Percentiles rank a stretch among this genome's conserved stretches.
These are phyloP conservation scores for Leucoma salicis DNA, from an alignment of 2,888 invertebrate species.

Conservation along the genomic window DNA sequence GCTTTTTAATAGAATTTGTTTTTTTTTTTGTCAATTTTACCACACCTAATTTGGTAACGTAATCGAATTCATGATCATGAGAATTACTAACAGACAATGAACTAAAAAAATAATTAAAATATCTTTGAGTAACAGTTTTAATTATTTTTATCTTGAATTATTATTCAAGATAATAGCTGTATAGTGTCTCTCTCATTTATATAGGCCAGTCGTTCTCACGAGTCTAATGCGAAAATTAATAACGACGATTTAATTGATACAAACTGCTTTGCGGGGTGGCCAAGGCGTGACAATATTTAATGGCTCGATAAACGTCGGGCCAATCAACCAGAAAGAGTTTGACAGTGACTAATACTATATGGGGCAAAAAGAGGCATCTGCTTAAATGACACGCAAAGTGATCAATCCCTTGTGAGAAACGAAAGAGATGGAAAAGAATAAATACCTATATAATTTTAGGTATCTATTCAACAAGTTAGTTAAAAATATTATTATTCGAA, in stretches of 20 bases:
- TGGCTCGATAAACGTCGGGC: slow-evolving; percentile 25
- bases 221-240: slow-evolving; percentile 64
- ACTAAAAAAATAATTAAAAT: no score
- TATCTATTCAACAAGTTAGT: no score
- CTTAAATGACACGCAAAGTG: slow-evolving; percentile 1
- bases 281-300: slow-evolving; percentile 34
- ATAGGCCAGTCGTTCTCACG: slow-evolving; percentile 57
- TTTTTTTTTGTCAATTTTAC: no score
- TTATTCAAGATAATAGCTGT: no score
- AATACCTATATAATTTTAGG: not conserved
- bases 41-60: no score
- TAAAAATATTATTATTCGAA: no score
- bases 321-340: slow-evolving; percentile 25
- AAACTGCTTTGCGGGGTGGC: slow-evolving; percentile 47
- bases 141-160: no score
- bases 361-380: slow-evolving; percentile 5
- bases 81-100: no score
- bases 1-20: no score
- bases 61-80: no score
- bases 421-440: not conserved
- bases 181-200: slow-evolving; percentile 40
- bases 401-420: slow-evolving; percentile 4
- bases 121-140: no score
- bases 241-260: slow-evolving; percentile 72
- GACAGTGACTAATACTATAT: slow-evolving; percentile 27